Evolutionary conservation across 2,113 vertebrate species (phyloP).

Genomic region (Gasterosteus nipponicus): DNA sequence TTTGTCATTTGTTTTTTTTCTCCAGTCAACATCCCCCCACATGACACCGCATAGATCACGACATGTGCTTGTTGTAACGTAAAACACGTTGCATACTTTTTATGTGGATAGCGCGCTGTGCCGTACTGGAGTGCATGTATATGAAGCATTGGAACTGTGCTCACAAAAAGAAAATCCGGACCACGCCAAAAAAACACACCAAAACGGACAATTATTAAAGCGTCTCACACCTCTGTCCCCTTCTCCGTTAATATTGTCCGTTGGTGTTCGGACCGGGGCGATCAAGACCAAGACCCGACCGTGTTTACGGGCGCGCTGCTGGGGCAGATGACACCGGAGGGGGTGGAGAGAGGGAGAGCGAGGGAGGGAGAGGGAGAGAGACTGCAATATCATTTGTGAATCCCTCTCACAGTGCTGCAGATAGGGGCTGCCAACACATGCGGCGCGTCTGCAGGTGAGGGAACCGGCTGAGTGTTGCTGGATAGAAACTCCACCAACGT

Average conservation of each 20-base stretch:
- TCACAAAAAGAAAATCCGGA: conserved; percentile 57
- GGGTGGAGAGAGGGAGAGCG: conserved; percentile 34
- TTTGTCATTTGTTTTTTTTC: not conserved
- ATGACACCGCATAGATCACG: not conserved
- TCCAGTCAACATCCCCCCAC: not conserved
- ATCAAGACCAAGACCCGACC: conserved; percentile 88
- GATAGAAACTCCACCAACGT: conserved; percentile 53
- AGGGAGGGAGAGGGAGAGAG: conserved; percentile 75
- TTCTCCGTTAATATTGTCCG: conserved; percentile 62
- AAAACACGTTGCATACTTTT: not conserved
- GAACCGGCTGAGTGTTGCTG: conserved; percentile 82
- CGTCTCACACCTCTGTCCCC: not conserved
- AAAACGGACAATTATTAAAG: conserved; percentile 26
- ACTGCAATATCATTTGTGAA: conserved; percentile 97
- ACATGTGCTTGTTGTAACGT: not conserved
- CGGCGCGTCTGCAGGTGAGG: conserved; percentile 93
- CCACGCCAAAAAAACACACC: conserved; percentile 50
- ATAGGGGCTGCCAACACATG: conserved; percentile 90
- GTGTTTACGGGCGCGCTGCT: conserved; percentile 84
- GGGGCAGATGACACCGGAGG: conserved; percentile 67
- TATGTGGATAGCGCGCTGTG: not conserved
- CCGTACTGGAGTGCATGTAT: not conserved
- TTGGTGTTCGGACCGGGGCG: conserved; percentile 86
- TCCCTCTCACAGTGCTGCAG: conserved; percentile 94
- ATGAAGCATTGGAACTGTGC: conserved; percentile 20